Percentiles rank a stretch among this genome's conserved stretches.
phyloP scores from a whole-genome alignment of 2,113 vertebrate species.

The Patagioenas fasciata region DNA sequence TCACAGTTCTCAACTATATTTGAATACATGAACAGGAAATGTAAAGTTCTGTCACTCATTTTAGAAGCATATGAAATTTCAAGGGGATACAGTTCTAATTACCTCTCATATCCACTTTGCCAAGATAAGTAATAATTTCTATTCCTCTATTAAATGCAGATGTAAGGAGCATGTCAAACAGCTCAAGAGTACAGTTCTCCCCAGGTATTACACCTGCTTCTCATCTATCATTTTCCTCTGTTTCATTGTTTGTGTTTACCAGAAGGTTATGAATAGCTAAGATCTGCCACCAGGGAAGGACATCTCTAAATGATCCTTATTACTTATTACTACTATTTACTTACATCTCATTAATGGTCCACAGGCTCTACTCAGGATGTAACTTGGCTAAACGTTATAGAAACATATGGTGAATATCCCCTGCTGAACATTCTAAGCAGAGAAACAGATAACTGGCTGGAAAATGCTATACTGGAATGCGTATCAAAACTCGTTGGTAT shows the following conservation, averaged over 20 bases:
- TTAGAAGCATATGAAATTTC: constrained; percentile 2
- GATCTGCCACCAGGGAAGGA: constrained; percentile 12
- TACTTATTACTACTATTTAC: not conserved
- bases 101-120: constrained; percentile 20
- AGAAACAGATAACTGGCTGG: not conserved
- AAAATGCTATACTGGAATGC: not conserved
- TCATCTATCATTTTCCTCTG: not conserved
- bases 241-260: not conserved
- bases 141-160: constrained; percentile 25
- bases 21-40: not conserved
- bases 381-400: not conserved
- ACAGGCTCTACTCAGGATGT: not conserved
- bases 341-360: not conserved
- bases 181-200: not conserved
- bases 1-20: not conserved
- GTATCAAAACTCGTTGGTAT: not conserved
- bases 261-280: constrained; percentile 38
- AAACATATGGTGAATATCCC: not conserved
- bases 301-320: not conserved
- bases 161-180: constrained; percentile 26
- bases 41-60: not conserved
- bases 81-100: constrained; percentile 19
- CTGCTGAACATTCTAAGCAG: not conserved
- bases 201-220: constrained; percentile 46
- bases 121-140: constrained; percentile 40